Percentiles rank a stretch among this genome's conserved stretches.
phyloP scores from a whole-genome alignment of 2,888 invertebrate genomes.

The Phengaris alcon region DNA sequence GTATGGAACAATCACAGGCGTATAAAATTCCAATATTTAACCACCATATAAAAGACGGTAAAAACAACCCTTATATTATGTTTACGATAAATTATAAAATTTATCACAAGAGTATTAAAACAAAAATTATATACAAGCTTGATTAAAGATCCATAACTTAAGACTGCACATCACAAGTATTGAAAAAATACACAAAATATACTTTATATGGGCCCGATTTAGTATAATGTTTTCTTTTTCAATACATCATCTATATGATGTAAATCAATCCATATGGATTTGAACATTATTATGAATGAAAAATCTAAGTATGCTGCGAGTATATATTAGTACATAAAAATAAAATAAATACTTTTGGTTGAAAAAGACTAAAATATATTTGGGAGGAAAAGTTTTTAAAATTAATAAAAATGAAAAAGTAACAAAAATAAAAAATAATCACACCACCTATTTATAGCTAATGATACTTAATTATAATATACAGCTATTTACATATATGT shows the following conservation, averaged over 20 bases:
- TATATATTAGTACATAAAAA: slow-evolving; percentile 39
- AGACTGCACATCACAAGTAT: too few relatives aligned
- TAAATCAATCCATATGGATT: neutral
- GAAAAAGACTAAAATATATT: slow-evolving; percentile 53
- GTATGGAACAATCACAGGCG: slow-evolving; percentile 25
- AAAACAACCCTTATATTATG: slow-evolving; percentile 37
- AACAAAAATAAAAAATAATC: slow-evolving; percentile 56
- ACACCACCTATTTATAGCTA: slow-evolving; percentile 51
- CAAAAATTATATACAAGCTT: neutral
- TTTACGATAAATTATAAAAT: slow-evolving; percentile 7
- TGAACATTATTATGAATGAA: neutral
- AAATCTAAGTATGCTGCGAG: slow-evolving; percentile 14
- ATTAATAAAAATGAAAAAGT: slow-evolving; percentile 48
- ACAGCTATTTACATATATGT: slow-evolving; percentile 30
- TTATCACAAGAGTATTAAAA: slow-evolving; percentile 12
- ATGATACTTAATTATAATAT: slow-evolving; percentile 42
- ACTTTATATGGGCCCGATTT: neutral
- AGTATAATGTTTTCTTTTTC: too few relatives aligned
- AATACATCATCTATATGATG: too few relatives aligned
- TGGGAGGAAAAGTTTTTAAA: slow-evolving; percentile 47
- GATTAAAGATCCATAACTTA: neutral
- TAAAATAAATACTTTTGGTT: slow-evolving; percentile 54
- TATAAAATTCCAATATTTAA: slow-evolving; percentile 35
- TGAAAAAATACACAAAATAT: neutral
- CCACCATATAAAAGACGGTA: slow-evolving; percentile 39